A percentile compares a stretch with the other conserved stretches of the same genome.
phyloP scores from a whole-genome alignment of 2,113 vertebrate genomes.

The Phrynosoma blainvillii region DNA sequence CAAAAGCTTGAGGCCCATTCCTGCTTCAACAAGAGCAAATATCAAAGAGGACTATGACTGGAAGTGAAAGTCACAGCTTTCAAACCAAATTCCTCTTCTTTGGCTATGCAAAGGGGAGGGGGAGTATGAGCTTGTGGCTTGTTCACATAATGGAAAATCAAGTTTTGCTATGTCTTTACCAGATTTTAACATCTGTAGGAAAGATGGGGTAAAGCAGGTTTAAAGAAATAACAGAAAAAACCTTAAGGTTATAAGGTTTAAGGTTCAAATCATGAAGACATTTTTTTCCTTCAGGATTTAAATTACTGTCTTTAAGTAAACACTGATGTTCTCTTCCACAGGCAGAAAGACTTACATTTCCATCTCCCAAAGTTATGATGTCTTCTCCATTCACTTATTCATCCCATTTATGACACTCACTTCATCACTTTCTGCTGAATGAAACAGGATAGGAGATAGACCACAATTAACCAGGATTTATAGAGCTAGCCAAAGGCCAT shows the following conservation, averaged over 20 bases:
- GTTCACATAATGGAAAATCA: too few relatives aligned
- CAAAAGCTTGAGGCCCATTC: not conserved
- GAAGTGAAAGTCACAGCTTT: not conserved
- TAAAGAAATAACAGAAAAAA: not conserved
- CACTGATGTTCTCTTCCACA: not conserved
- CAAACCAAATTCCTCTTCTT: not conserved
- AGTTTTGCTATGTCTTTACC: not conserved
- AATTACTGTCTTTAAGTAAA: conserved; percentile 1
- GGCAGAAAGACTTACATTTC: not conserved
- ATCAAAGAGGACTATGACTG: not conserved
- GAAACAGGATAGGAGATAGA: conserved; percentile 52
- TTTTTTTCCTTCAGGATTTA: conserved; percentile 16
- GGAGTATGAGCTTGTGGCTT: not conserved
- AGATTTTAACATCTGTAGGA: not conserved
- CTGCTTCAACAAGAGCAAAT: not conserved
- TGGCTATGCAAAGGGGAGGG: too few relatives aligned
- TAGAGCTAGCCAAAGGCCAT: too few relatives aligned
- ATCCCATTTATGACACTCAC: conserved; percentile 9
- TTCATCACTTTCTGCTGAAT: conserved; percentile 64
- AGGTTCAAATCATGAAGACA: not conserved
- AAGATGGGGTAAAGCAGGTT: not conserved
- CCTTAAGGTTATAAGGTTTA: not conserved
- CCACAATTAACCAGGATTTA: conserved; percentile 13
- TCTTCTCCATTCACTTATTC: conserved; percentile 33
- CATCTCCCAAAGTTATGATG: conserved; percentile 25